A percentile compares a stretch with the other conserved stretches of the same genome.
Evolutionary conservation across 2,113 vertebrate species (phyloP).

Genomic region (Periophthalmodon schlosseri): DNA sequence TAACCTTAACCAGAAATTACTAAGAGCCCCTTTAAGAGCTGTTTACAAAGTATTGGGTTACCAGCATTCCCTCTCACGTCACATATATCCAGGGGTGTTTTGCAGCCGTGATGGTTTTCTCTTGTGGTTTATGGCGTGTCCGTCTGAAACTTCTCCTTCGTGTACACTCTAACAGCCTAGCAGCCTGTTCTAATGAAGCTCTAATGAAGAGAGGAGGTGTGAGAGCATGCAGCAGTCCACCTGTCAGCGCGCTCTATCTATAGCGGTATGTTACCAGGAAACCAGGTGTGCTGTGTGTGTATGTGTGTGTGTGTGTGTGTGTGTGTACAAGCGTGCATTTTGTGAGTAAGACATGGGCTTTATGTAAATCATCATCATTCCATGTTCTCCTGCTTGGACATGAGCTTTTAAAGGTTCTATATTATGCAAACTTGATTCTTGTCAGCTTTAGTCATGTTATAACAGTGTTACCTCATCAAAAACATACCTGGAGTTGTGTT

Average conservation of each 20-base stretch:
- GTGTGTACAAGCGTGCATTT: no score
- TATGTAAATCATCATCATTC: neutral
- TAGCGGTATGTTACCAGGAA: neutral
- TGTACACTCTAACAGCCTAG: neutral
- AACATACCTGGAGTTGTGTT: no score
- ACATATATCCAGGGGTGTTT: neutral
- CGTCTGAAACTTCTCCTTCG: neutral
- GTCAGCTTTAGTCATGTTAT: no score
- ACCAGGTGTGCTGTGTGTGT: neutral
- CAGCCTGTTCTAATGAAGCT: neutral
- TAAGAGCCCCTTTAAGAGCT: no score
- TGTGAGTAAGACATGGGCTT: no score
- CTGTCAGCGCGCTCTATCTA: constrained; percentile 2
- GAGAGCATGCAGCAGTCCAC: neutral
- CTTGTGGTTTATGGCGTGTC: neutral
- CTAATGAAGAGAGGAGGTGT: constrained; percentile 6
- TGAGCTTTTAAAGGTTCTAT: neutral
- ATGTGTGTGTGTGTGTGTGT: no score
- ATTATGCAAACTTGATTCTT: no score
- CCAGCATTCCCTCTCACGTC: no score
- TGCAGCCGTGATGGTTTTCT: neutral
- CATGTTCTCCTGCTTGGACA: neutral
- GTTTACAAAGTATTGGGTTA: no score
- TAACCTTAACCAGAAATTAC: no score
- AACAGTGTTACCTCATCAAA: no score